Conservation (phyloP, 2,888 invertebrate species). For the Athrips mouffetella region DNA sequence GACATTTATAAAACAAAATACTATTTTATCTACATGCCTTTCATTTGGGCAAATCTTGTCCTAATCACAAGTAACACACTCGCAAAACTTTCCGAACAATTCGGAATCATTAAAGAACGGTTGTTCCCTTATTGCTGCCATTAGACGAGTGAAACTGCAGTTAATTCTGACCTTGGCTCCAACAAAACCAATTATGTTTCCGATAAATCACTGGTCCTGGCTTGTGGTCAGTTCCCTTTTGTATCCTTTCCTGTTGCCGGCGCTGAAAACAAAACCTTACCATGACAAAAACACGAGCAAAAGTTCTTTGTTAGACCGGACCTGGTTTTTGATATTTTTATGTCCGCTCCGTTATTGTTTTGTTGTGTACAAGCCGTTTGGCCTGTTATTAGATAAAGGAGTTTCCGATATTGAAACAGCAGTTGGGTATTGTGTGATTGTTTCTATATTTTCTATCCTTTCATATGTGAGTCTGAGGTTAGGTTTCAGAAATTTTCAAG, state of each 20-base stretch:
- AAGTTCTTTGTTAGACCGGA: background rate
- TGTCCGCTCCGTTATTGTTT: conserved; percentile 12
- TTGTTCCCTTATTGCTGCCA: conserved; percentile 49
- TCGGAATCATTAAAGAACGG: conserved; percentile 44
- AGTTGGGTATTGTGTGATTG: background rate
- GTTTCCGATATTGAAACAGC: conserved; percentile 12
- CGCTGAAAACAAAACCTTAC: background rate
- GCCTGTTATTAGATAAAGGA: conserved; percentile 14
- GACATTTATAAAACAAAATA: no score
- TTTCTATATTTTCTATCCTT: background rate
- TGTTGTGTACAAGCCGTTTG: conserved; percentile 15
- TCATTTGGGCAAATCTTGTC: background rate
- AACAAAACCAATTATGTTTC: conserved; percentile 67
- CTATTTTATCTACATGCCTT: background rate
- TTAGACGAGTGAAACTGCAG: conserved; percentile 60
- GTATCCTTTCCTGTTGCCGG: background rate
- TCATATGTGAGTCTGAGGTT: no score
- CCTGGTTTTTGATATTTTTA: conserved; percentile 13
- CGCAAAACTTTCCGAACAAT: background rate
- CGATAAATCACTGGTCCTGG: conserved; percentile 58
- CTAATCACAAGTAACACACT: background rate
- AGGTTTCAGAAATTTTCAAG: no score
- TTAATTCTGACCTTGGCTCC: conserved; percentile 60
- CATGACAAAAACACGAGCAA: background rate
- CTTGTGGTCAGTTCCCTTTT: conserved; percentile 25